A percentile compares a stretch with the other conserved stretches of the same genome.
Conservation (phyloP, 2,113 vertebrate genomes). For the Sarotherodon lohbergeri region DNA sequence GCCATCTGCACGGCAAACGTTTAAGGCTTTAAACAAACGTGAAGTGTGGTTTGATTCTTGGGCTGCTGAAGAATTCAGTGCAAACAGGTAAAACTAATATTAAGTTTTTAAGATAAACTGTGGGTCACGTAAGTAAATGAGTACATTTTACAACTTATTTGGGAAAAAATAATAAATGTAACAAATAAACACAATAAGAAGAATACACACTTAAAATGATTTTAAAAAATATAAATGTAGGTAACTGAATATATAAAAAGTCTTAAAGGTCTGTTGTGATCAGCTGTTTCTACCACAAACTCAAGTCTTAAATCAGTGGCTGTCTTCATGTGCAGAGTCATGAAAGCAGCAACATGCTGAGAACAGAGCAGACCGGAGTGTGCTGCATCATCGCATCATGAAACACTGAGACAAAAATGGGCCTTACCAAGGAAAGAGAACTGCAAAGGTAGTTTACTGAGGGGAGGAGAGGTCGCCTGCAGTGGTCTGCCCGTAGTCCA, state of each 20-base stretch:
- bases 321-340: not conserved
- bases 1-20: not conserved
- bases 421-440: constrained; percentile 57
- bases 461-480: not conserved
- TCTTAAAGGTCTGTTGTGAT: not conserved
- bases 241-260: too few species aligned
- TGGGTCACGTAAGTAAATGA: not conserved
- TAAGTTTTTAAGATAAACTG: not conserved
- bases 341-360: too few species aligned
- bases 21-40: not conserved
- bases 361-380: rapidly evolving
- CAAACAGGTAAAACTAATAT: not conserved
- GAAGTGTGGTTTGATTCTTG: not conserved
- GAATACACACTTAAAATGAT: too few species aligned
- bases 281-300: not conserved
- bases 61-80: not conserved
- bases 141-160: too few species aligned
- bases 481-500: not conserved
- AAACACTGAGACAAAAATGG: not conserved
- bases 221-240: too few species aligned
- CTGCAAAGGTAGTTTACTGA: constrained; percentile 63
- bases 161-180: too few species aligned
- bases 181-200: too few species aligned
- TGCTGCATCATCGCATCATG: not conserved
- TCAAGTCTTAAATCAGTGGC: not conserved